A percentile compares a stretch with the other conserved stretches of the same genome.
Evolutionary conservation across 1,140 invertebrate species (phyloP).

Genomic region (Globodera rostochiensis): DNA sequence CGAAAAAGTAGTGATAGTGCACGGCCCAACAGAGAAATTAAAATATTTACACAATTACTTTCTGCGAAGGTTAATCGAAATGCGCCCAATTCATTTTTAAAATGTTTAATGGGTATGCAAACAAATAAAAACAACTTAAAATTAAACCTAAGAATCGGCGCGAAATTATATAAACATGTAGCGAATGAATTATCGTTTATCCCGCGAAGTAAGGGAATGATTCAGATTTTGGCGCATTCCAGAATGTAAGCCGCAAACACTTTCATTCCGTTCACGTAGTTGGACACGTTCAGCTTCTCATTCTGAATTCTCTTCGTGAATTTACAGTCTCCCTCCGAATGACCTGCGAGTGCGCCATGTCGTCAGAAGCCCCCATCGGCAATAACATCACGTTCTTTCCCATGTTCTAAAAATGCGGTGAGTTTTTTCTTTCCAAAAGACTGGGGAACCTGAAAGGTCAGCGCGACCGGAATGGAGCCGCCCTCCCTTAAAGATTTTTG

Average conservation of each 20-base stretch:
- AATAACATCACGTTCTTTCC: slow-evolving; percentile 73
- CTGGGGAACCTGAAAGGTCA: slow-evolving; percentile 76
- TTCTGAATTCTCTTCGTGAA: slow-evolving; percentile 28
- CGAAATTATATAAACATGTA: no score
- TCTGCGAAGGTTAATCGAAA: no score
- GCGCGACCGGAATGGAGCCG: slow-evolving; percentile 90
- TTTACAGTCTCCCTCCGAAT: neutral
- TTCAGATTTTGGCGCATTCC: slow-evolving; percentile 45
- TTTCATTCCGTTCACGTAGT: slow-evolving; percentile 53
- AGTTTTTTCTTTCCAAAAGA: slow-evolving; percentile 24
- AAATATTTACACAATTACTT: no score
- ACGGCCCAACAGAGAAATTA: no score
- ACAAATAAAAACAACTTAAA: no score
- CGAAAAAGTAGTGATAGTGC: no score
- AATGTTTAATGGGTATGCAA: no score
- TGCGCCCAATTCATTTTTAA: no score
- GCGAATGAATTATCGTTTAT: no score
- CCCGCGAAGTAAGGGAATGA: no score
- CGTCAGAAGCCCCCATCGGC: slow-evolving; percentile 84
- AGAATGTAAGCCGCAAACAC: slow-evolving; percentile 49
- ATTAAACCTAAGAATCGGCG: no score
- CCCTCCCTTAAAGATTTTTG: slow-evolving; percentile 75
- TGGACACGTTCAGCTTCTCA: slow-evolving; percentile 50
- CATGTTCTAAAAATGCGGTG: slow-evolving; percentile 70
- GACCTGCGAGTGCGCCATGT: slow-evolving; percentile 87